Evolutionary conservation across 2,797 vertebrate genomes (phyloP).

Genomic region (Lepidocolaptes lacrymiger): DNA sequence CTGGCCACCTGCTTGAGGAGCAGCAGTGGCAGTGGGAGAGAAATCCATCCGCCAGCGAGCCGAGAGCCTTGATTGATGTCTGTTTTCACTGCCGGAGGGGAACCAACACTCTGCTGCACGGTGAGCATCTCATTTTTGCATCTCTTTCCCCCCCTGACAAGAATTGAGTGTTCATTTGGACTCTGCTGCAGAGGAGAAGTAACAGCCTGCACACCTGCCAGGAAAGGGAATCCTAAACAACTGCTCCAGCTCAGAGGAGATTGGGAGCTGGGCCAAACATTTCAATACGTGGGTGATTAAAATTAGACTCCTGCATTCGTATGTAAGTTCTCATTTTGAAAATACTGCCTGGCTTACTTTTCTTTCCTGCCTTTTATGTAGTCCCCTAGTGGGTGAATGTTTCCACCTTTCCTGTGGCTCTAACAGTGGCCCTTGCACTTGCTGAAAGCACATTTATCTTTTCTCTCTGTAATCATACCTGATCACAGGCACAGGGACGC

Average conservation of each 20-base stretch:
- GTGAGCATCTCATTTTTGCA: not conserved
- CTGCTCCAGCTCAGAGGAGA: slow-evolving; percentile 14
- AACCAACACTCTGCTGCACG: not conserved
- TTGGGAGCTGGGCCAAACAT: slow-evolving; percentile 36
- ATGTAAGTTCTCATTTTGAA: not conserved
- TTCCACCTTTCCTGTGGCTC: not conserved
- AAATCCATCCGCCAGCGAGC: not conserved
- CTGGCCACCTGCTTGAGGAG: slow-evolving; percentile 30
- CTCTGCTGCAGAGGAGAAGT: not conserved
- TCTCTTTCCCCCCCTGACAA: not conserved
- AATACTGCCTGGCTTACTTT: slow-evolving; percentile 18
- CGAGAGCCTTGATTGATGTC: not conserved
- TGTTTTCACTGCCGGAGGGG: not conserved
- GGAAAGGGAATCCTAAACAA: slow-evolving; percentile 65
- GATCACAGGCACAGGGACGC: slow-evolving; percentile 13
- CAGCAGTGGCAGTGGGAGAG: not conserved
- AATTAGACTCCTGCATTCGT: slow-evolving; percentile 52
- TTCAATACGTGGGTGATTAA: slow-evolving; percentile 46
- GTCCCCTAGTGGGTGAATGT: not conserved
- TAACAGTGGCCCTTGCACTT: slow-evolving; percentile 3
- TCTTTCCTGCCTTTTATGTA: slow-evolving; percentile 30
- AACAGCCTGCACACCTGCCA: slow-evolving; percentile 57
- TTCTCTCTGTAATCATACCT: slow-evolving; percentile 37
- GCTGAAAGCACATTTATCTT: slow-evolving; percentile 4
- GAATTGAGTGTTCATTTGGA: slow-evolving; percentile 11